Percentiles rank a stretch among this genome's conserved stretches.
Conservation (phyloP, 2,113 vertebrate genomes). For the Xenopus tropicalis region UCB_Xtro_10.0 CM004447.2:124610001-124610500, state of each 20-base stretch:
- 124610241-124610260: conserved; percentile 16
- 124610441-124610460: too few species aligned
- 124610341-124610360: conserved; percentile 16
- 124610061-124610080: conserved; percentile 34
- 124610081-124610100: conserved; percentile 32
- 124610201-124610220: conserved; percentile 37
- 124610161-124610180: conserved; percentile 13
- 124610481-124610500: too few species aligned
- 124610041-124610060: conserved; percentile 34
- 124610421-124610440: too few species aligned
- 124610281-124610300: background rate
- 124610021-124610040: conserved; percentile 18
- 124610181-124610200: conserved; percentile 1
- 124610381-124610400: background rate
- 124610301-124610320: conserved; percentile 23
- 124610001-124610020: conserved; percentile 29
- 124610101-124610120: conserved; percentile 18
- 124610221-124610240: conserved; percentile 24
- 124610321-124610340: conserved; percentile 3
- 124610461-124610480: too few species aligned
- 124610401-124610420: too few species aligned
- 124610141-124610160: conserved; percentile 16
- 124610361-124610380: conserved; percentile 15
- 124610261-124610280: conserved; percentile 10
- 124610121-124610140: conserved; percentile 19